Conservation (phyloP, 2,888 invertebrate genomes). For the Coelopa pilipes region DNA sequence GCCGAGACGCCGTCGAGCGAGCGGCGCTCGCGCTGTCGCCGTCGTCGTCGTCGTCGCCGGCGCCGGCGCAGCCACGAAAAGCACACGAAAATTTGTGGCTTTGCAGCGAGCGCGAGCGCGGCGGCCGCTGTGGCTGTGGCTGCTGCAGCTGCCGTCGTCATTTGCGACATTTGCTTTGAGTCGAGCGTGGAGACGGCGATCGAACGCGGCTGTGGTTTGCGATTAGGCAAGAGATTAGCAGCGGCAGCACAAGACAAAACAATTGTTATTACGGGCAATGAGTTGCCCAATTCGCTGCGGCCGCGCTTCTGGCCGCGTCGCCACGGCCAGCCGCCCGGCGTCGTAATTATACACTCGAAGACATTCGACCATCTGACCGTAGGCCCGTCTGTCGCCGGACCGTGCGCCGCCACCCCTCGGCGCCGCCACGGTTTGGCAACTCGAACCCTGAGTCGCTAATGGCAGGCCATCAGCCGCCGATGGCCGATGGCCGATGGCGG, state of each 20-base stretch:
- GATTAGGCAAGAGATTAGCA: constrained; percentile 35
- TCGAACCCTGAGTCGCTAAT: too few relatives aligned
- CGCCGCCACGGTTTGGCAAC: too few relatives aligned
- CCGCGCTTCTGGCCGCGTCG: constrained; percentile 38
- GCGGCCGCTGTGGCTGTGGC: constrained; percentile 41
- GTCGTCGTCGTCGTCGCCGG: not conserved
- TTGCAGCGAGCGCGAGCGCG: constrained; percentile 38
- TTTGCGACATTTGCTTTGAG: constrained; percentile 5
- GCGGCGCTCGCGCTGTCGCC: constrained; percentile 14
- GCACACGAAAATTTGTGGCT: constrained; percentile 40
- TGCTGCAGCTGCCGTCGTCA: constrained; percentile 20
- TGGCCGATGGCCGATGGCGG: too few relatives aligned
- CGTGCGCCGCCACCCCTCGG: too few relatives aligned
- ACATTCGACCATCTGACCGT: not conserved
- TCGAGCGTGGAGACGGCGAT: not conserved
- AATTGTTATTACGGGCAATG: not conserved
- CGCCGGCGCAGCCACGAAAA: not conserved
- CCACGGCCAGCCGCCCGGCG: constrained; percentile 44
- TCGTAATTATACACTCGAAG: not conserved
- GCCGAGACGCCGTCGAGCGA: constrained; percentile 43
- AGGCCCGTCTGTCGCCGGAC: too few relatives aligned
- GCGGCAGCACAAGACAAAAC: constrained; percentile 40
- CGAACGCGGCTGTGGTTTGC: constrained; percentile 21
- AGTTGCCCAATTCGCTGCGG: constrained; percentile 43
- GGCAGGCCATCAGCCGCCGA: too few relatives aligned